Evolutionary conservation across 2,888 invertebrate species (phyloP), one percentile per base, ranked within the genome.

Genomic region (Hesperia comma): DNA sequence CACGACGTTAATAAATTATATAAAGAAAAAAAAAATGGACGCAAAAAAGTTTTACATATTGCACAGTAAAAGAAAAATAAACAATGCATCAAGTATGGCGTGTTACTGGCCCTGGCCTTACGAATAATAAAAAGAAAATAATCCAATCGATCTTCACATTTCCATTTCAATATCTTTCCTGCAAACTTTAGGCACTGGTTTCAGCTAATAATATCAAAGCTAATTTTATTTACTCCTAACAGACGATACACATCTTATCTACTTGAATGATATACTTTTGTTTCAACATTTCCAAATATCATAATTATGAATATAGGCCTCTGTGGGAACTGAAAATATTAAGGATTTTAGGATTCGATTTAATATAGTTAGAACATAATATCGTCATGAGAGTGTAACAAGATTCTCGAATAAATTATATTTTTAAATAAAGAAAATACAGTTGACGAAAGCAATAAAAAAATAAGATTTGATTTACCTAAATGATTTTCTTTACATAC

Each of bases 31-130:
- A 82, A 78, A 81, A 77, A 87, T 90, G 92, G 92, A 92, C 92
- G 92, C 88, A 92, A 92, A 89, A 83, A 79, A 86, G 87, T 91
- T 91, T 84, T 85, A 83, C 76, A 81, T 92, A 92, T 92, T 92
- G 92, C 92, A 92, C 92, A 84, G 81, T 74, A 78, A 77, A 79
- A 80, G 79, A 78, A 74, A 76, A 75, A 75, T 79, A 76, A 74
- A 74, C 73, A 75, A 70, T 70, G 49, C 19, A 72, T 63, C 74
- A 71, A 73, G 70, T 73, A 75, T 71, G 75, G 71, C 70, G 74
- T 69, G 67, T 72, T 78, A 83, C 80, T 81, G 82, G 80, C 80
- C 80, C 81, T 73, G 74, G 70, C 74, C 71, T 70, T 70, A 56
- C 61, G 56, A 72, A 68, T 74, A 37, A 37, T 56, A 49, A 63